phyloP scores from a whole-genome alignment of 1,140 invertebrate genomes.

The Diorhabda elongata region DNA sequence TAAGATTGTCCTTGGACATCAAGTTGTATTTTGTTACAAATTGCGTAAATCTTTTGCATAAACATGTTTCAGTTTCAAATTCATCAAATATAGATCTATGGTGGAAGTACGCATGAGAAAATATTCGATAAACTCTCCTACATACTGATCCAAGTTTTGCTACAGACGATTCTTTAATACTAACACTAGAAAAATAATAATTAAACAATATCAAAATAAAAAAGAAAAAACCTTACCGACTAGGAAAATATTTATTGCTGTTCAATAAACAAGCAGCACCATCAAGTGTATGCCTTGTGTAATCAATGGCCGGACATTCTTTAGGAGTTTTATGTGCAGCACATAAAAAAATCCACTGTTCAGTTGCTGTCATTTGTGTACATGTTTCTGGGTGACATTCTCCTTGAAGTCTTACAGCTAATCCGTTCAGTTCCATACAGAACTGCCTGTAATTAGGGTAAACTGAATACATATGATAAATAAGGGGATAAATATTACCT shows the following conservation, averaged over 20 bases:
- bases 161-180: slow-evolving; percentile 98
- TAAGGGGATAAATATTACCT: slow-evolving; percentile 46
- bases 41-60: slow-evolving; percentile 94
- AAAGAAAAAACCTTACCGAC: slow-evolving; percentile 65
- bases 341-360: slow-evolving; percentile 99
- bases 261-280: slow-evolving; percentile 97
- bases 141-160: slow-evolving; percentile 98
- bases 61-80: slow-evolving; percentile 93
- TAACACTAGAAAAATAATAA: slow-evolving; percentile 69
- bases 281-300: slow-evolving; percentile 98
- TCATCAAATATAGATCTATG: slow-evolving; percentile 95
- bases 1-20: slow-evolving; percentile 97
- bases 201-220: background rate
- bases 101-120: slow-evolving; percentile 99
- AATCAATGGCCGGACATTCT: slow-evolving; percentile 99
- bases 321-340: slow-evolving; percentile 99
- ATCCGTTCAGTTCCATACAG: slow-evolving; percentile 97
- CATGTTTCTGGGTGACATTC: slow-evolving; percentile 97
- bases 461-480: background rate
- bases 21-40: slow-evolving; percentile 99
- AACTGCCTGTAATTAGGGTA: slow-evolving; percentile 72
- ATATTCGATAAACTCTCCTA: slow-evolving; percentile 97
- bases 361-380: slow-evolving; percentile 99
- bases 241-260: slow-evolving; percentile 99
- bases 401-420: slow-evolving; percentile 88